Base-by-base conservation (phyloP, 2,113 vertebrate species). In the Amphilophus citrinellus region DNA sequence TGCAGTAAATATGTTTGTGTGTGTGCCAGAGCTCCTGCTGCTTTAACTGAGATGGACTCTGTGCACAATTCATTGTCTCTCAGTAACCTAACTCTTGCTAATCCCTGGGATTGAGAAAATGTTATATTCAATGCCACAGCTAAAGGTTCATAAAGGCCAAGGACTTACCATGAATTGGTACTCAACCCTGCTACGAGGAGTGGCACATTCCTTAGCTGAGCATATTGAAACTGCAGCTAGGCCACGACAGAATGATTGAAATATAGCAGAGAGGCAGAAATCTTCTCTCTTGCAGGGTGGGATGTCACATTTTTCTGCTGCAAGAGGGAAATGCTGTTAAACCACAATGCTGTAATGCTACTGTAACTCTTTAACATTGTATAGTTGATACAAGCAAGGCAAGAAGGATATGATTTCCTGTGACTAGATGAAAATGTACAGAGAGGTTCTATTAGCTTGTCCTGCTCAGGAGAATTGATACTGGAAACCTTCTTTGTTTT, bases 181-280 rank as follows among this genome's bases (percentile, higher is more conserved):
- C 85, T 88, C 86, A 91, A 73, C 88, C 65, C 47, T 83, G 42
- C 61, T 76, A 53, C 15, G 18, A 85, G 92, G 92, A 94, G 92
- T 91, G 91, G 93, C 88, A 81, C 93, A 93, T 95, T 95, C 91
- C 91, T 90, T 68, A 77, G 61, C 39, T 44, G 50, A 85, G 63
- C 32, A 37, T 85, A 85, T 62, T 30, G 61, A 88, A 92, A 86
- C 76, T 82, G 62, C 61, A 82, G 77, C 35, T 75, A 53, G 63
- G 65, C 71, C 17, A 71, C 66, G 3, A 61, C 50, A 76, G 77
- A 77, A 78, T 56, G 81, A 77, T 50, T 44, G 22, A 88, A 87
- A 84, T 44, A 62, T 10, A 80, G 73, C 20, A 84, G 35, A 77
- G 4, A 37, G 57, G 57, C 53, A 60, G 20, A 63, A 61, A 71